Base-by-base conservation (phyloP, 2,113 vertebrate species). In the Hippocampus comes region DNA sequence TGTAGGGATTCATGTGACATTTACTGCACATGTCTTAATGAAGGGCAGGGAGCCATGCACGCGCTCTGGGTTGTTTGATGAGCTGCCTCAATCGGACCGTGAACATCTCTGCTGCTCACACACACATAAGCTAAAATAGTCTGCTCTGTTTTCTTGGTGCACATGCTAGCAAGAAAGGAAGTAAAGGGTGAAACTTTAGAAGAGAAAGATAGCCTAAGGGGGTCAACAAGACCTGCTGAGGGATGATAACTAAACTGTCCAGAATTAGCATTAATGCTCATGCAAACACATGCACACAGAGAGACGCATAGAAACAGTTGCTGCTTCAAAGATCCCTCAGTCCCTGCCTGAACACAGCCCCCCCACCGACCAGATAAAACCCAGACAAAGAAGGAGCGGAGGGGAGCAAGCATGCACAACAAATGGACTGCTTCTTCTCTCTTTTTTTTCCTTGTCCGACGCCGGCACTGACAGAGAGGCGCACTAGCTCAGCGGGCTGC, bases 321-420 rank as follows among this genome's bases (percentile, higher is more conserved):
- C 63, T 76, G 67, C 84, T 87, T 90, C 86, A 89, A 91, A 90
- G 87, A 80, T 48, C 41, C 77, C 74, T 73, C 72, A 66, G 75
- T 73, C 73, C 82, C 75, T 78, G 86, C 74, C 82, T 88, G 69
- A 80, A 76, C 68, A 75, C 78, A 82, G 76, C 79, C 85, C 87
- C 85, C 84, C 89, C 82, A 77, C 82, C 81, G 82, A 82, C 80
- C 82, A 85, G 87, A 89, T 91, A 86, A 90, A 87, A 84, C 81
- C 81, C 84, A 90, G 87, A 91, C 86, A 90, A 88, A 91, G 87
- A 83, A 73, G 63, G 83, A 68, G 57, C 70, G 82, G 72, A 84
- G 83, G 77, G 85, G 82, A 80, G 83, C 70, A 71, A 74, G 78
- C 27, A 73, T 74, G 77, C 79, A 78, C 83, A 84, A 89, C 89